phyloP scores from a whole-genome alignment of 2,888 invertebrate species.

The Andricus quercusramuli region DNA sequence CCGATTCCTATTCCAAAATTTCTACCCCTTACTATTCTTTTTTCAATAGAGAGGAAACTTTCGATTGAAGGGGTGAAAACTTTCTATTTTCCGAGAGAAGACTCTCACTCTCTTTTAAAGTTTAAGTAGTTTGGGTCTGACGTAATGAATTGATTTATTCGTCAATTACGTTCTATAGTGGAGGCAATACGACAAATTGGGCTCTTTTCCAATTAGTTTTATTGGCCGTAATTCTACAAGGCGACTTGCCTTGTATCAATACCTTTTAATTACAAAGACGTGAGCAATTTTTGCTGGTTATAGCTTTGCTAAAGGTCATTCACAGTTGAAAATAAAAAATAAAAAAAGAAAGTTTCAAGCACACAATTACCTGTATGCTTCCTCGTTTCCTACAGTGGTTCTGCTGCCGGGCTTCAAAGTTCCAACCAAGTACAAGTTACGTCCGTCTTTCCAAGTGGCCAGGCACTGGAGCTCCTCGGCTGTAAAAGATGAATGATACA shows the following conservation, averaged over 20 bases:
- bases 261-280: constrained; percentile 33
- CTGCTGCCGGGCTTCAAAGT: constrained; percentile 84
- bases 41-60: constrained; percentile 35
- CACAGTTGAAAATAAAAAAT: not conserved
- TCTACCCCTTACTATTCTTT: constrained; percentile 1
- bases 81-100: constrained; percentile 15
- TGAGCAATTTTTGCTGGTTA: constrained; percentile 11
- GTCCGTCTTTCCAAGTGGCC: constrained; percentile 92
- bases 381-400: constrained; percentile 84
- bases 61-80: not conserved
- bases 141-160: constrained; percentile 64
- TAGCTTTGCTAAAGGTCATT: constrained; percentile 22
- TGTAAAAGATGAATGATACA: constrained; percentile 70
- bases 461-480: constrained; percentile 91
- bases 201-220: constrained; percentile 78
- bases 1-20: too few relatives aligned
- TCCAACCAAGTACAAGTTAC: constrained; percentile 88
- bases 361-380: constrained; percentile 85
- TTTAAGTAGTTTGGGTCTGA: constrained; percentile 51
- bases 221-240: constrained; percentile 63
- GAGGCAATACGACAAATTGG: constrained; percentile 68
- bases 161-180: constrained; percentile 60
- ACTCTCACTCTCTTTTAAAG: constrained; percentile 42
- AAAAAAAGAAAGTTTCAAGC: constrained; percentile 22
- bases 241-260: constrained; percentile 40